Percentiles rank a stretch among this genome's conserved stretches.
Conservation (phyloP, 37 sponge, comb jelly and placozoan genomes). For the Oscarella lobularis region DNA sequence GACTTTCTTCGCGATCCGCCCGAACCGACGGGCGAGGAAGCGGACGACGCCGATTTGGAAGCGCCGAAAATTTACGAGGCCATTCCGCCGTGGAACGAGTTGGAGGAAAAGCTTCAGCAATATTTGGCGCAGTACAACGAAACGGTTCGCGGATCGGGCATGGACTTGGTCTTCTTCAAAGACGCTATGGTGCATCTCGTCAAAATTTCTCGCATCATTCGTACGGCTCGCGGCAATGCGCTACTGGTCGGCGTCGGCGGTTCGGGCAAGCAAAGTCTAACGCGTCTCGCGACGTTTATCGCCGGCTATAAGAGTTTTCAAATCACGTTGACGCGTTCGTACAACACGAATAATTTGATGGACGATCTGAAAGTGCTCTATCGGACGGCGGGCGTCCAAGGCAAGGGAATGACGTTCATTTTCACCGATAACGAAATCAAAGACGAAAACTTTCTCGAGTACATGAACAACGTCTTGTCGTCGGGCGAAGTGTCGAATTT, state of each 20-base stretch:
- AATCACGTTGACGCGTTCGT: constrained; percentile 89
- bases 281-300: constrained; percentile 94
- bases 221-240: constrained; percentile 90
- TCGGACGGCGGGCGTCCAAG: constrained; percentile 73
- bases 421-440: constrained; percentile 99
- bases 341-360: constrained; percentile 91
- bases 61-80: constrained; percentile 98
- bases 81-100: constrained; percentile 48
- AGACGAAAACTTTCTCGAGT: constrained; percentile 97
- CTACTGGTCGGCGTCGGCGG: constrained; percentile 99
- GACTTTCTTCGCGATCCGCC: constrained; percentile 95
- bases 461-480: constrained; percentile 96
- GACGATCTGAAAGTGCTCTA: constrained; percentile 95
- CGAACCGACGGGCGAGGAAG: constrained; percentile 93
- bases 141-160: constrained; percentile 87
- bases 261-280: constrained; percentile 98
- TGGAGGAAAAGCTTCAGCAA: constrained; percentile 56
- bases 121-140: constrained; percentile 90
- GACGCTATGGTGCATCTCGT: constrained; percentile 97
- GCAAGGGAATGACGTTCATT: constrained; percentile 91
- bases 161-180: constrained; percentile 99
- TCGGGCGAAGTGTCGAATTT: constrained; percentile 96
- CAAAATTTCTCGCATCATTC: constrained; percentile 94
- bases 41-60: constrained; percentile 81
- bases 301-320: constrained; percentile 99